Percentiles rank a stretch among this genome's conserved stretches.
Evolutionary conservation across 1,140 invertebrate species (phyloP).

Genomic region (Scylla paramamosain): DNA sequence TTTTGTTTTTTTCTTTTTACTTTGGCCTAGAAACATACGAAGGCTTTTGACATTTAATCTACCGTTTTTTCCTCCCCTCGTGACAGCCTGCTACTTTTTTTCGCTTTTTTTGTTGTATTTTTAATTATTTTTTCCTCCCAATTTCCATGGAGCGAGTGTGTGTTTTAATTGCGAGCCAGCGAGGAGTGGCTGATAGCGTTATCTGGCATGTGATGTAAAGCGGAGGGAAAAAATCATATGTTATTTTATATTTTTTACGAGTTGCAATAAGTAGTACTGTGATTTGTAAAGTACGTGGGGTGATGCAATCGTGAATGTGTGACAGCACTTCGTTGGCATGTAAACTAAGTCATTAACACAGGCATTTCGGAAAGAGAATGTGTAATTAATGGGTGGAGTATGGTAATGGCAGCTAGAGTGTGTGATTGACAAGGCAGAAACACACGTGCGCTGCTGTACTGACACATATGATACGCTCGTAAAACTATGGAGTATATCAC

Average conservation of each 20-base stretch:
- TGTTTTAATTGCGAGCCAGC: not conserved
- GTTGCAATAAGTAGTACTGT: not conserved
- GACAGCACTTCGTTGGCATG: not conserved
- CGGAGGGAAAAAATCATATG: not conserved
- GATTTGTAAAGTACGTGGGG: too few species aligned
- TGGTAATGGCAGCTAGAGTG: too few species aligned
- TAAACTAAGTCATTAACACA: not conserved
- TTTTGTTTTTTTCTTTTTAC: not conserved
- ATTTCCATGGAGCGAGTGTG: not conserved
- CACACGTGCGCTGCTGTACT: too few species aligned
- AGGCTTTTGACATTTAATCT: slow-evolving; percentile 24
- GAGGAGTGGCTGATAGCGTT: slow-evolving; percentile 18
- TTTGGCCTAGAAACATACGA: not conserved
- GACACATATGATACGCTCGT: too few species aligned
- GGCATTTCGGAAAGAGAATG: not conserved
- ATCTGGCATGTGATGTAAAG: not conserved
- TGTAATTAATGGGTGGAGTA: not conserved
- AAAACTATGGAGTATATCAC: too few species aligned
- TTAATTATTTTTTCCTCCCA: not conserved
- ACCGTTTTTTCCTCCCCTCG: not conserved
- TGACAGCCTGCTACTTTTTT: not conserved
- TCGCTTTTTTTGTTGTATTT: not conserved
- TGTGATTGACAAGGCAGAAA: too few species aligned
- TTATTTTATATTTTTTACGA: not conserved
- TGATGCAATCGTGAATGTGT: not conserved